phyloP scores from a whole-genome alignment of 2,797 vertebrate species.

The Anguilla pacifica region DNA sequence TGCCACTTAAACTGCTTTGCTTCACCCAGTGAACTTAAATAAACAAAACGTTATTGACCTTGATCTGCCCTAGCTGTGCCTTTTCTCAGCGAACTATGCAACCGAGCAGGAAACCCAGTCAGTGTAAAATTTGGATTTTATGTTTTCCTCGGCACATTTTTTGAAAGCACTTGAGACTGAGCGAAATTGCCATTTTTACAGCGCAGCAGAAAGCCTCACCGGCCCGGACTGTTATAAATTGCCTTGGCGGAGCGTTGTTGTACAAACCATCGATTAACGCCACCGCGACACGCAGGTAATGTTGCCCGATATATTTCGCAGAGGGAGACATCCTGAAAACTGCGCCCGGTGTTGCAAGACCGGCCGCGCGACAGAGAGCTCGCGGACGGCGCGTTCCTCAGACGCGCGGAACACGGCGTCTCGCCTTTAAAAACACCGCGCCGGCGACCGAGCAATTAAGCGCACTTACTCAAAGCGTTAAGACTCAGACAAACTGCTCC shows the following conservation, averaged over 20 bases:
- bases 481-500: neutral
- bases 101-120: neutral
- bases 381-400: neutral
- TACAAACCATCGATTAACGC: neutral
- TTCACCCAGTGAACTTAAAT: neutral
- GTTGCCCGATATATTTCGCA: conserved; percentile 11
- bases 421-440: neutral
- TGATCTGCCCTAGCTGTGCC: neutral
- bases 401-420: neutral
- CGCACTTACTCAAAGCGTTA: neutral
- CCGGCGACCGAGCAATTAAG: neutral
- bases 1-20: neutral
- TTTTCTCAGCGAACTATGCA: neutral
- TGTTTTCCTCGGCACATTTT: neutral
- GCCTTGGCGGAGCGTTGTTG: neutral
- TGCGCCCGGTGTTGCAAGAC: neutral
- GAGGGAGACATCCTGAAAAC: neutral
- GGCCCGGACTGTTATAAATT: neutral
- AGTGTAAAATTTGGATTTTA: neutral
- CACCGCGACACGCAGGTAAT: neutral
- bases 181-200: conserved; percentile 2
- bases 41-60: neutral
- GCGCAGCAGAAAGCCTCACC: neutral
- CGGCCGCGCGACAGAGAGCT: neutral
- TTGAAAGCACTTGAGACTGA: neutral